Percentiles rank a stretch among this genome's conserved stretches.
These are phyloP conservation scores for Leptura quadrifasciata DNA, from an alignment of 2,888 invertebrate genomes.

Conservation along the genomic window DNA sequence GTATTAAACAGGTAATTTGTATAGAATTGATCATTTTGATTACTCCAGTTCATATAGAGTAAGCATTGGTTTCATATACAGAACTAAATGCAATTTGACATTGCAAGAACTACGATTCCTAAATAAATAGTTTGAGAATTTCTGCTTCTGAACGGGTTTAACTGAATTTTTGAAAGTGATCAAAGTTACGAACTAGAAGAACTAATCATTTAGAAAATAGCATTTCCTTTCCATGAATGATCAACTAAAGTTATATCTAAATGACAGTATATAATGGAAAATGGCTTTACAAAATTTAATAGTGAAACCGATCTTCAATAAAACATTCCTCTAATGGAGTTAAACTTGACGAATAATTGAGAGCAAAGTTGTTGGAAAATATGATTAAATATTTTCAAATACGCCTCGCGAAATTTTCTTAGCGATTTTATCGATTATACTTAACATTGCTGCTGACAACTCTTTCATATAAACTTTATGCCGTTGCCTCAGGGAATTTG, in stretches of 20 bases:
- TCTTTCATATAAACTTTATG: slow-evolving; percentile 71
- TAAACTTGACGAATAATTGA: slow-evolving; percentile 60
- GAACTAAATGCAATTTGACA: no score
- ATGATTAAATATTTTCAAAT: slow-evolving; percentile 65
- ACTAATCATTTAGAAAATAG: no score
- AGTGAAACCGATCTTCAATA: background rate
- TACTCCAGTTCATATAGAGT: no score
- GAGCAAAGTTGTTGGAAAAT: slow-evolving; percentile 63
- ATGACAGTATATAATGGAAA: background rate
- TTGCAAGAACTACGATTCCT: no score
- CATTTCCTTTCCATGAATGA: background rate
- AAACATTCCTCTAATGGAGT: slow-evolving; percentile 26
- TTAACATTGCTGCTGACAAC: slow-evolving; percentile 71
- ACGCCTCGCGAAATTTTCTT: slow-evolving; percentile 58
- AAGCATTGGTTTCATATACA: no score
- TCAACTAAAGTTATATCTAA: background rate
- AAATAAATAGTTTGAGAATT: no score
- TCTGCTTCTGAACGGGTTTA: no score
- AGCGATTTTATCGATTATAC: slow-evolving; percentile 69
- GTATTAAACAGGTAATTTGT: no score
- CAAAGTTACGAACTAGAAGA: no score
- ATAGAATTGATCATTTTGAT: no score
- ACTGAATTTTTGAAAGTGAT: no score
- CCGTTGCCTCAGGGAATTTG: slow-evolving; percentile 69
- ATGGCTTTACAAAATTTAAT: background rate